Percentiles rank a stretch among this genome's conserved stretches.
These are phyloP conservation scores for Xenopus tropicalis DNA, from an alignment of 2,113 vertebrate genomes.

Conservation along the genomic window DNA sequence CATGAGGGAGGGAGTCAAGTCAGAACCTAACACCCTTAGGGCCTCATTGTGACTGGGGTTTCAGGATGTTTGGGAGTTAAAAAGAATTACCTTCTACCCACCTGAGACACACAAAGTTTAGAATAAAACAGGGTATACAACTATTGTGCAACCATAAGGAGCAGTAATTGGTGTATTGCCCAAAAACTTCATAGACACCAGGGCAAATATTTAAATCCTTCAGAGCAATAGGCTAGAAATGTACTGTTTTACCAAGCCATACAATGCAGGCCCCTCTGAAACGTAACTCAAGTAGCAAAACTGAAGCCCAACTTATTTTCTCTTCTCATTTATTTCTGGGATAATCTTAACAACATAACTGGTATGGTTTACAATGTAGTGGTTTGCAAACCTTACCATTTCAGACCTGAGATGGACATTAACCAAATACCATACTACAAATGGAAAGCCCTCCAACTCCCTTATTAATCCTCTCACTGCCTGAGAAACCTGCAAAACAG, in stretches of 20 bases:
- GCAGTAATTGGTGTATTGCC: not conserved
- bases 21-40: not conserved
- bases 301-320: not conserved
- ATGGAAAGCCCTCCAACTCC: not conserved
- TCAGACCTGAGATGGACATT: not conserved
- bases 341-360: not conserved
- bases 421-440: not conserved
- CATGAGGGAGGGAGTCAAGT: not conserved
- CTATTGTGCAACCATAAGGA: not conserved
- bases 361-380: not conserved
- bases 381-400: not conserved
- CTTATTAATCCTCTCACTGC: not conserved
- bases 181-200: not conserved
- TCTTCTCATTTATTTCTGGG: not conserved
- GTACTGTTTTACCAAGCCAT: not conserved
- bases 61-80: not conserved
- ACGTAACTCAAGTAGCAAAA: not conserved
- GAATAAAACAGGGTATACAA: not conserved
- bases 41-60: not conserved
- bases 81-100: not conserved
- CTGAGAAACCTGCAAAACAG: not conserved
- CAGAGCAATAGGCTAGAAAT: not conserved
- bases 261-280: not conserved
- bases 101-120: slow-evolving; percentile 6
- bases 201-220: not conserved